Evolutionary conservation across 2,888 invertebrate genomes (phyloP).

Genomic region (Aleiodes testaceus): DNA sequence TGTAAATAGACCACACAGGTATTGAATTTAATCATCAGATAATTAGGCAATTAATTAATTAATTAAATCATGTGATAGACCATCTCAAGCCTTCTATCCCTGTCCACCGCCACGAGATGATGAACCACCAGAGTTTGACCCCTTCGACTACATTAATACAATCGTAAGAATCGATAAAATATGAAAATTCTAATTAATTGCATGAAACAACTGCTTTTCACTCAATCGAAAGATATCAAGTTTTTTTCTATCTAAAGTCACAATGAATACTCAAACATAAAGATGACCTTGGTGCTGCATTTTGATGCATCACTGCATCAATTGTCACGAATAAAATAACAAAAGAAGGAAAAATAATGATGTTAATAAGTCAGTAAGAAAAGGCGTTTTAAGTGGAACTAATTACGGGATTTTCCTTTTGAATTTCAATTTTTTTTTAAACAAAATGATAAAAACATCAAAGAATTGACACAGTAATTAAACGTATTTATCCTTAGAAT

Average conservation of each 20-base stretch:
- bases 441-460: too few species aligned
- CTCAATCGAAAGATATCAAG: too few species aligned
- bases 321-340: constrained; percentile 15
- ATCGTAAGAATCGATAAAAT: constrained; percentile 65
- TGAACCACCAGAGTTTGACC: constrained; percentile 71
- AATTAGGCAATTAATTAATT: neutral
- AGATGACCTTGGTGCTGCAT: constrained; percentile 2
- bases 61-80: constrained; percentile 56
- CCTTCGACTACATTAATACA: constrained; percentile 72
- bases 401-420: too few species aligned
- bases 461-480: too few species aligned
- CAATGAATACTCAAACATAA: constrained; percentile 1
- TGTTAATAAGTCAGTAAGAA: too few species aligned
- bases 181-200: neutral
- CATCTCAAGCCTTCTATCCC: constrained; percentile 76
- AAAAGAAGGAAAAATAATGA: neutral
- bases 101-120: constrained; percentile 75
- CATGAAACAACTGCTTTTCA: neutral
- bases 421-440: too few species aligned
- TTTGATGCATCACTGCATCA: constrained; percentile 24
- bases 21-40: too few species aligned
- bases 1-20: constrained; percentile 67
- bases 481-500: too few species aligned
- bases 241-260: neutral
- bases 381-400: too few species aligned